Evolutionary conservation across 2,888 invertebrate genomes (phyloP), one percentile per base, ranked within the genome.

Genomic region (Apodemia mormo): DNA sequence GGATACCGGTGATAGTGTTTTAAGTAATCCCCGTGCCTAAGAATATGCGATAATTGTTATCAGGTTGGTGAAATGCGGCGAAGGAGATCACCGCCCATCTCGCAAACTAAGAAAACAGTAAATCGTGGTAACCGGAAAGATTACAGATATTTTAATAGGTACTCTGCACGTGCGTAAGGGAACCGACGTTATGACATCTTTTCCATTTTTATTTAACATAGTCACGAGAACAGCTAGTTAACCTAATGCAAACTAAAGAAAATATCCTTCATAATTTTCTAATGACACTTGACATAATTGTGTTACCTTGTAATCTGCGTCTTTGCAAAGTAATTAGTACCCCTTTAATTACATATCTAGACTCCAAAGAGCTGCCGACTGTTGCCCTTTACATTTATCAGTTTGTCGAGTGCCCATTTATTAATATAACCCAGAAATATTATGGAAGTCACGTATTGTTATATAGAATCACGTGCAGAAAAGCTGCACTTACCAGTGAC

Each of bases 401-500:
- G 49, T 30, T 58, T 30, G 58, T 30, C 30, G 33, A 58, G 58
- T 12, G 5, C 49, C 14, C 33, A 30, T 58, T 58, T 58, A 58
- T 58, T 58, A 33, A 58, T 33, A 12, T 33, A 1, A 12, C 58
- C 30, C 12, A 58, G 45, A 49, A 49, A 49, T 30, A 58, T 58
- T 30, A 58, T 33, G 58, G 10, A 58, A 58, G 58, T 58, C 58
- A 58, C 58, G 58, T 58, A 58, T 12, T 10, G 30, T 58, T 30
- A 58, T 58, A 58, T 58, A 58, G 33, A 58, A 58, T 58, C 58
- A 58, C 58, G 58, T 58, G 12, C 58, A 12, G 29, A 10, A 5
- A 61, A 61, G 58, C 33, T 61, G 58, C 58, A 61, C 58, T 61
- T 61, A 61, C 49, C 49, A 14, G 49, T 49, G 49, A 14, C 14